Evolutionary conservation across 1,140 invertebrate species (phyloP).

Genomic region (Lepidurus apus): DNA sequence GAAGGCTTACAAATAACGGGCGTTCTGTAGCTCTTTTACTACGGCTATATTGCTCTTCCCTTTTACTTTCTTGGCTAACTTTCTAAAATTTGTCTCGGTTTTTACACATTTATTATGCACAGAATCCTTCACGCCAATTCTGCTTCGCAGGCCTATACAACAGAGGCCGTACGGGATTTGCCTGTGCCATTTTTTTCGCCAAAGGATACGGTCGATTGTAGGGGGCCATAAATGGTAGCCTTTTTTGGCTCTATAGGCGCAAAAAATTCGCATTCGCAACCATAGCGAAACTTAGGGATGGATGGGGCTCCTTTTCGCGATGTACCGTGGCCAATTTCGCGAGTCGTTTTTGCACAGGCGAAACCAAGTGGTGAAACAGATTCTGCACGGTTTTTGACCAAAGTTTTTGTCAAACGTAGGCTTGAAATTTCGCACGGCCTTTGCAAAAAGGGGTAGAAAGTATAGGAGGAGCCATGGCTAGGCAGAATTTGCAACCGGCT

Average conservation of each 20-base stretch:
- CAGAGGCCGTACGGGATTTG: neutral
- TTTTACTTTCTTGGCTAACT: no score
- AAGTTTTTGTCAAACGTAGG: neutral
- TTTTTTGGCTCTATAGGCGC: neutral
- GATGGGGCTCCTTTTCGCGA: neutral
- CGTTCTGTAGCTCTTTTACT: neutral
- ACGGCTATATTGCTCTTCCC: neutral
- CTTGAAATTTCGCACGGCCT: neutral
- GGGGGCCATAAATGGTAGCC: slow-evolving; percentile 9
- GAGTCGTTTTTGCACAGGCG: neutral
- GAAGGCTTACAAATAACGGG: neutral
- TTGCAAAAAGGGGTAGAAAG: neutral
- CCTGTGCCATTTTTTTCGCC: neutral
- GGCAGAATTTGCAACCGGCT: neutral
- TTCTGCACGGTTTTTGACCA: neutral
- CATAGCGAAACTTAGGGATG: neutral
- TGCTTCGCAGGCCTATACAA: neutral
- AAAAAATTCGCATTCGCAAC: slow-evolving; percentile 10
- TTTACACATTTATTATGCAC: no score
- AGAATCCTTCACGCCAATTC: neutral
- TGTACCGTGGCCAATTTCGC: neutral
- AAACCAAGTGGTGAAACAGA: neutral
- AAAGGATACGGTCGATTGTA: neutral
- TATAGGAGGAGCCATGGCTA: neutral
- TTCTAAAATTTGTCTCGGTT: no score